Percentiles rank a stretch among this genome's conserved stretches.
These are phyloP conservation scores for Larimichthys polyactis DNA, from an alignment of 2,113 vertebrate species.

Conservation along the genomic window DNA sequence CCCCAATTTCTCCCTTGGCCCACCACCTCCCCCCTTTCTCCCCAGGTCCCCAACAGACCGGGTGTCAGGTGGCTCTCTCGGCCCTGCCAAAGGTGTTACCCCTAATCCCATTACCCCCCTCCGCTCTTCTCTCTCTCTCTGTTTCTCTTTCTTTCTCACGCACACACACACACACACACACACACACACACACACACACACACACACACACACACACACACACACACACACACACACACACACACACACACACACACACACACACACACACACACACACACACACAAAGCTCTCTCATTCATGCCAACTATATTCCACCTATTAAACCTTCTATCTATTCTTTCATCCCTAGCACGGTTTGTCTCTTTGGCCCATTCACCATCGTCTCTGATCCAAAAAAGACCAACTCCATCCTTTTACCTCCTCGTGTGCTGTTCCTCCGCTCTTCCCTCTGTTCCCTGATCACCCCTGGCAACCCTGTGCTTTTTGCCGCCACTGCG, in stretches of 20 bases:
- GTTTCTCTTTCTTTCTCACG: conserved; percentile 6
- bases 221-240: conserved; percentile 56
- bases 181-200: conserved; percentile 42
- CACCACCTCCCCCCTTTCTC: conserved; percentile 64
- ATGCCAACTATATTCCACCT: conserved; percentile 69
- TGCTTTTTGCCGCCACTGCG: conserved; percentile 34
- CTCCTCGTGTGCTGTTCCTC: conserved; percentile 45
- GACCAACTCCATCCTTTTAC: conserved; percentile 63
- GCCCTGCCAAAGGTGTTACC: conserved; percentile 93
- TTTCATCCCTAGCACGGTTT: conserved; percentile 65
- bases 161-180: conserved; percentile 37
- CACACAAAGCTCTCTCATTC: conserved; percentile 58
- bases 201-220: conserved; percentile 39
- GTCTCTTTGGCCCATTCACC: conserved; percentile 62
- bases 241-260: conserved; percentile 1
- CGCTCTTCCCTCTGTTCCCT: conserved; percentile 34
- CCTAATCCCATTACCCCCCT: conserved; percentile 97
- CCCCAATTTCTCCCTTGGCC: conserved; percentile 79
- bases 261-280: conserved; percentile 56
- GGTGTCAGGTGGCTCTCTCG: conserved; percentile 97
- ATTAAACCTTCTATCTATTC: conserved; percentile 69
- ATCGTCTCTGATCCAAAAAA: conserved; percentile 71
- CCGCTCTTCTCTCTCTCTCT: conserved; percentile 36
- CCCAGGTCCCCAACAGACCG: conserved; percentile 91
- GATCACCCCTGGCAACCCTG: conserved; percentile 63